Evolutionary conservation across 1,140 invertebrate species (phyloP).

Genomic region (Drosophila leontia): DNA sequence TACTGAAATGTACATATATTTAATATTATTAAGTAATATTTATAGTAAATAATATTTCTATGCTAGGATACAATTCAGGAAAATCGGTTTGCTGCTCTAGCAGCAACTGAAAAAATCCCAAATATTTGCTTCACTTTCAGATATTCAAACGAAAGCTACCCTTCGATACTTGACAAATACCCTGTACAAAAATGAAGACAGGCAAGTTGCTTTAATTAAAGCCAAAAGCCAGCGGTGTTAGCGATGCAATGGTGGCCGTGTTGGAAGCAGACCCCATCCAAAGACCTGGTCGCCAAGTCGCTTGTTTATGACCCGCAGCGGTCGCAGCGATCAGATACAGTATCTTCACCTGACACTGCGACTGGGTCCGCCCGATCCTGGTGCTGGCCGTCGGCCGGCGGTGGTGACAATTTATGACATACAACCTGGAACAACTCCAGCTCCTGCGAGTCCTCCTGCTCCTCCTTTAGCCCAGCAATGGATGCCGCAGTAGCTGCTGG

Average conservation of each 20-base stretch:
- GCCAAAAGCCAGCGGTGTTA: constrained; percentile 24
- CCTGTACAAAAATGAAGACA: constrained; percentile 60
- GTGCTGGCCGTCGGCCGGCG: constrained; percentile 3
- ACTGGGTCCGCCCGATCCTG: constrained; percentile 3
- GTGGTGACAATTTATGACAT: constrained; percentile 82
- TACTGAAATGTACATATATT: neutral
- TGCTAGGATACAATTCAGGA: too few relatives aligned
- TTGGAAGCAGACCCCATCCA: constrained; percentile 38
- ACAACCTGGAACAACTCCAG: constrained; percentile 56
- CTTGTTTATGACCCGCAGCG: constrained; percentile 76
- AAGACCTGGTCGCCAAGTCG: constrained; percentile 28
- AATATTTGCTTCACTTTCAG: neutral
- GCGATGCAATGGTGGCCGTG: constrained; percentile 32
- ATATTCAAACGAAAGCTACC: neutral
- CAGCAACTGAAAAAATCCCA: neutral
- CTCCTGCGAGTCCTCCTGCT: constrained; percentile 21
- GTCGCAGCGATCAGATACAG: constrained; percentile 75
- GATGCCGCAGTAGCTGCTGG: constrained; percentile 33
- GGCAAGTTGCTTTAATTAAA: constrained; percentile 78
- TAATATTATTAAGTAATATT: too few relatives aligned
- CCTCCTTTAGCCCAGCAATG: constrained; percentile 24
- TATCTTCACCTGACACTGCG: constrained; percentile 76
- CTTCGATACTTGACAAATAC: neutral
- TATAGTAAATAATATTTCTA: neutral
- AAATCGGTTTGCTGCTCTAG: too few relatives aligned